These are phyloP conservation scores for Nowickia ferox DNA, from an alignment of 2,888 invertebrate species.

Conservation along the genomic window DNA sequence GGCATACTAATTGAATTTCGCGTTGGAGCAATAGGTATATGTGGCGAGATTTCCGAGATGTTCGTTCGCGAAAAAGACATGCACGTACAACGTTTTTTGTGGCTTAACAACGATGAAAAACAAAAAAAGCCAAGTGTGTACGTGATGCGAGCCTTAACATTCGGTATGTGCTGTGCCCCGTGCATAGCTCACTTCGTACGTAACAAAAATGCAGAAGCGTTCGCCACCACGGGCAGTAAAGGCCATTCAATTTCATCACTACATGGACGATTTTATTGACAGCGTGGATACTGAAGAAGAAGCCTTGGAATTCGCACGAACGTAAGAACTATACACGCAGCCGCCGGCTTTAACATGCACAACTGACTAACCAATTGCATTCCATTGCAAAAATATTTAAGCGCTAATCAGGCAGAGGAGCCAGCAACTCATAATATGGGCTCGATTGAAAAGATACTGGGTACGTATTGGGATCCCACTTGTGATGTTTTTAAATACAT, in stretches of 20 bases:
- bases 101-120: too few relatives aligned
- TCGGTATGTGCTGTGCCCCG: too few relatives aligned
- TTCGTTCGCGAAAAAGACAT: too few relatives aligned
- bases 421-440: neutral
- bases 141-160: too few relatives aligned
- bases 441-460: neutral
- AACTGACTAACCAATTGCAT: neutral
- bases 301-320: neutral
- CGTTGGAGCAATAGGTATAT: too few relatives aligned
- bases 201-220: too few relatives aligned
- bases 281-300: neutral
- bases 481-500: neutral
- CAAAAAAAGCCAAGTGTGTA: too few relatives aligned
- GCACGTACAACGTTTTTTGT: too few relatives aligned
- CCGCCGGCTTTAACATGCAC: neutral
- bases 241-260: constrained; percentile 7
- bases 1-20: too few relatives aligned
- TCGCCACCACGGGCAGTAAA: neutral
- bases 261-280: constrained; percentile 39
- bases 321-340: too few relatives aligned
- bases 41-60: too few relatives aligned
- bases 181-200: too few relatives aligned
- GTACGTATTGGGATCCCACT: constrained; percentile 12
- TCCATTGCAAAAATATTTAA: neutral
- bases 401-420: neutral